phyloP scores from a whole-genome alignment of 2,888 invertebrate species.

The Osmoderma eremita region DNA sequence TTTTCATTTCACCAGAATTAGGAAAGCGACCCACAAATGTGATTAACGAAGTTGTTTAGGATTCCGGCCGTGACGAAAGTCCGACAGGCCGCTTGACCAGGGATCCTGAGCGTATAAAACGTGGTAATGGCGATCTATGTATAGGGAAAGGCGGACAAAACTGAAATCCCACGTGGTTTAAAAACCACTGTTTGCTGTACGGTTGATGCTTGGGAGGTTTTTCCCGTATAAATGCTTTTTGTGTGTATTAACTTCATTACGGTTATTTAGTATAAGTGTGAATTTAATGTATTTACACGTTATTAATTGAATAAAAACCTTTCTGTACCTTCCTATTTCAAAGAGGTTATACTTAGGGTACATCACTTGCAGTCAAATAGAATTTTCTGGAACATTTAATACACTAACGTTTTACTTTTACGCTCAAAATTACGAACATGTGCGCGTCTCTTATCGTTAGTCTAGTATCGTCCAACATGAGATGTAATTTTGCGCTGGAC shows the following conservation, averaged over 20 bases:
- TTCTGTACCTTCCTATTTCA: too few relatives aligned
- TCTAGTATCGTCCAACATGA: not conserved
- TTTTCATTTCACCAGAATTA: constrained; percentile 60
- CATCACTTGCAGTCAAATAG: too few relatives aligned
- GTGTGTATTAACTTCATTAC: not conserved
- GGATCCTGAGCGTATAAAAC: not conserved
- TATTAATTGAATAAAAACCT: too few relatives aligned
- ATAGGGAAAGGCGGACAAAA: not conserved
- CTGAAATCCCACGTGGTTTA: not conserved
- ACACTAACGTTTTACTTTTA: constrained; percentile 11
- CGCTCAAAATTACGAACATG: constrained; percentile 7
- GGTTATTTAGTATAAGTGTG: not conserved
- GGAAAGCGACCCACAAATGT: constrained; percentile 57
- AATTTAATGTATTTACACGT: too few relatives aligned
- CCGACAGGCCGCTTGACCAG: not conserved
- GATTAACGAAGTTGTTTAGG: constrained; percentile 61
- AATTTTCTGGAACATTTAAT: not conserved
- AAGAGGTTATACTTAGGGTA: too few relatives aligned
- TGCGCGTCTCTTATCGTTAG: not conserved
- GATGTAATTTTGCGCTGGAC: not conserved
- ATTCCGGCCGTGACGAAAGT: constrained; percentile 56
- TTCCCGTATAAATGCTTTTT: not conserved
- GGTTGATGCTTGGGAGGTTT: not conserved
- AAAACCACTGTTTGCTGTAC: not conserved
- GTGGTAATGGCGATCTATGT: constrained; percentile 5